Percentiles rank a stretch among this genome's conserved stretches.
These are phyloP conservation scores for Spondyliosoma cantharus DNA, from an alignment of 2,797 vertebrate genomes.

Conservation along the genomic window DNA sequence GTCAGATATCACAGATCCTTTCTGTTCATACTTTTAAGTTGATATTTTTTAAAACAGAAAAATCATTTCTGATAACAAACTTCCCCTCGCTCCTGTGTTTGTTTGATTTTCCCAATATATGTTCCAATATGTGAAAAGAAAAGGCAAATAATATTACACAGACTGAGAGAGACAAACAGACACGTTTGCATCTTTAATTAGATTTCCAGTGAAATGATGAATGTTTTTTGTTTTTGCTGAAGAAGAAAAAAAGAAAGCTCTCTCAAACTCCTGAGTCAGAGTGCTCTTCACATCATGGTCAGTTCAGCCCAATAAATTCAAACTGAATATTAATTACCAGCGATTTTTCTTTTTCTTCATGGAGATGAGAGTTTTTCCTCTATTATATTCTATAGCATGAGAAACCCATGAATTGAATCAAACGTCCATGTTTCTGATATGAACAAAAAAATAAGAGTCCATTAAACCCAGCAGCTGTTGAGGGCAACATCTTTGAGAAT, in stretches of 20 bases:
- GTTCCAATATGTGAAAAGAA: conserved; percentile 6
- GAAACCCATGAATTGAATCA: conserved; percentile 18
- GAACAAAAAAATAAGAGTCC: conserved; percentile 15
- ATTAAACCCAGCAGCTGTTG: conserved; percentile 57
- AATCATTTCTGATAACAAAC: background rate
- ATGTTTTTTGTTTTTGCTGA: conserved; percentile 31
- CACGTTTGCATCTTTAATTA: conserved; percentile 78
- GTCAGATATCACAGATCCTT: background rate
- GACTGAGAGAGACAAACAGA: conserved; percentile 46
- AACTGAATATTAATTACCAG: conserved; percentile 27
- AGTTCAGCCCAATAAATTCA: conserved; percentile 39
- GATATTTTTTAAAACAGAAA: background rate
- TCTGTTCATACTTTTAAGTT: background rate
- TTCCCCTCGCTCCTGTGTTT: background rate
- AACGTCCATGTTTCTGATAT: conserved; percentile 8
- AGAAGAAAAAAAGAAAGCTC: conserved; percentile 61
- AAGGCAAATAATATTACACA: conserved; percentile 40
- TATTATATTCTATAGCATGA: conserved; percentile 23
- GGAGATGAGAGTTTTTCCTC: conserved; percentile 19
- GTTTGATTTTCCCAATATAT: background rate
- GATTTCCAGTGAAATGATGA: conserved; percentile 61
- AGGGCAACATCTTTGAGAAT: conserved; percentile 54
- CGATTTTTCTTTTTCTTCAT: conserved; percentile 11
- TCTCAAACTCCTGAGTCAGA: conserved; percentile 71
- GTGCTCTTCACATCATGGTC: conserved; percentile 46